Conservation (phyloP, 1,140 invertebrate genomes). For the Drosophila aff. region DNA sequence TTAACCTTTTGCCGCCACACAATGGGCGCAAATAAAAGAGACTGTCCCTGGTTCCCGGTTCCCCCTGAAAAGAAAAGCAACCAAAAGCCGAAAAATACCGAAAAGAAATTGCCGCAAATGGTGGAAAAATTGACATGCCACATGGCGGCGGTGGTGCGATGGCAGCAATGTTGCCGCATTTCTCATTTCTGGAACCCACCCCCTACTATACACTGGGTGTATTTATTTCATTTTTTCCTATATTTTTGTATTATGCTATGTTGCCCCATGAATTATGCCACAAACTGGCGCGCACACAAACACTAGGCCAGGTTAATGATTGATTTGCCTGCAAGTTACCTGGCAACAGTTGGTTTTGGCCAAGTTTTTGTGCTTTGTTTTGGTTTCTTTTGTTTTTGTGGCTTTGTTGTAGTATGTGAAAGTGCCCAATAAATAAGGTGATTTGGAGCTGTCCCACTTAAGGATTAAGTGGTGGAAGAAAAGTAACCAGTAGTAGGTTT, state of each 20-base stretch:
- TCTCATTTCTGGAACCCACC: conserved; percentile 19
- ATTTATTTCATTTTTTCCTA: not conserved
- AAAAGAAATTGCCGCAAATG: conserved; percentile 66
- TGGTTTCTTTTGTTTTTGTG: not conserved
- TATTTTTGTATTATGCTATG: conserved; percentile 47
- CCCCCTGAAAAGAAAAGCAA: not conserved
- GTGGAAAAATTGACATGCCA: conserved; percentile 67
- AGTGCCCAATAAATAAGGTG: conserved; percentile 27
- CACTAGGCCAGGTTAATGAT: conserved; percentile 7
- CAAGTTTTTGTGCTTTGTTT: conserved; percentile 30
- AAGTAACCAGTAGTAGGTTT: not conserved
- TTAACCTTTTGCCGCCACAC: conserved; percentile 61
- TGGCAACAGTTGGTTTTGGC: conserved; percentile 80
- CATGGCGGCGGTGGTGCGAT: conserved; percentile 42
- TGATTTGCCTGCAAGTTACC: conserved; percentile 41
- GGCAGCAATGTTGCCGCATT: conserved; percentile 63
- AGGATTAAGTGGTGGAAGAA: not conserved
- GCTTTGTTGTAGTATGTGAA: conserved; percentile 40
- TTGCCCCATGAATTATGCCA: conserved; percentile 54
- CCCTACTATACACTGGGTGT: not conserved
- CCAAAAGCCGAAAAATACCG: conserved; percentile 6
- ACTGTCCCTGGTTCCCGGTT: not conserved
- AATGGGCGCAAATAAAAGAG: conserved; percentile 42
- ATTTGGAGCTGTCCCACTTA: conserved; percentile 31
- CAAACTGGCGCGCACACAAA: conserved; percentile 18